phyloP scores from a whole-genome alignment of 2,888 invertebrate genomes.

The Petrolisthes cinctipes region DNA sequence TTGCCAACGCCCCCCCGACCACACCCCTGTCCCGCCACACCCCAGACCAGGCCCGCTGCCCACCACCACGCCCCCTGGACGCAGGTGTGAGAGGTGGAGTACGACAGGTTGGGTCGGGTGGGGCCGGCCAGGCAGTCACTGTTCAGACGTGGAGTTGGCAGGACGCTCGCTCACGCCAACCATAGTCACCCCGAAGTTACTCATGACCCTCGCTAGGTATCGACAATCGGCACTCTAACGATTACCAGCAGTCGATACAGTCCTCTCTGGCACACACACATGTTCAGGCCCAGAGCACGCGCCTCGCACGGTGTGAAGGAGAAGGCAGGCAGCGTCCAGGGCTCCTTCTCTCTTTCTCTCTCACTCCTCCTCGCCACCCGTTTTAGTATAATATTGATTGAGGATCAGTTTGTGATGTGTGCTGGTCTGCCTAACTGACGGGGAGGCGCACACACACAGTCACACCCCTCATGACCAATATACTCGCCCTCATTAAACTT shows the following conservation, averaged over 20 bases:
- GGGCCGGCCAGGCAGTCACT: constrained; percentile 45
- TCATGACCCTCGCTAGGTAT: constrained; percentile 17
- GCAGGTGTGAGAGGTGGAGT: constrained; percentile 53
- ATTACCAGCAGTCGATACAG: constrained; percentile 35
- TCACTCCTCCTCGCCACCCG: background rate
- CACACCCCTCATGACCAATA: too few species aligned
- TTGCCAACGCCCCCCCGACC: constrained; percentile 7
- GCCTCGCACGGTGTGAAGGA: background rate
- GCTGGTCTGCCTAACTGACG: background rate
- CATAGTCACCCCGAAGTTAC: constrained; percentile 16
- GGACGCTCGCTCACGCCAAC: constrained; percentile 40
- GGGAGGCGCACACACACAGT: background rate
- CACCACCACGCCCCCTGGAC: constrained; percentile 48
- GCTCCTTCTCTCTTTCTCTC: background rate
- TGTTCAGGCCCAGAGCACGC: background rate
- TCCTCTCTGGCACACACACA: constrained; percentile 1
- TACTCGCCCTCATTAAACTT: too few species aligned
- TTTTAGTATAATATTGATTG: constrained; percentile 40
- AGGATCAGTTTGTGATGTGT: constrained; percentile 32
- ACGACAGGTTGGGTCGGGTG: constrained; percentile 49
- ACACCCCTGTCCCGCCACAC: constrained; percentile 40
- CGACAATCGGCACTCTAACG: constrained; percentile 22
- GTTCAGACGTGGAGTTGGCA: constrained; percentile 42
- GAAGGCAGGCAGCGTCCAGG: background rate
- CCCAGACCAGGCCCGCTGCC: constrained; percentile 21